A percentile compares a stretch with the other conserved stretches of the same genome.
These are phyloP conservation scores for Halcyon chelicuti DNA, from an alignment of 2,797 vertebrate species.

Conservation along the genomic window DNA sequence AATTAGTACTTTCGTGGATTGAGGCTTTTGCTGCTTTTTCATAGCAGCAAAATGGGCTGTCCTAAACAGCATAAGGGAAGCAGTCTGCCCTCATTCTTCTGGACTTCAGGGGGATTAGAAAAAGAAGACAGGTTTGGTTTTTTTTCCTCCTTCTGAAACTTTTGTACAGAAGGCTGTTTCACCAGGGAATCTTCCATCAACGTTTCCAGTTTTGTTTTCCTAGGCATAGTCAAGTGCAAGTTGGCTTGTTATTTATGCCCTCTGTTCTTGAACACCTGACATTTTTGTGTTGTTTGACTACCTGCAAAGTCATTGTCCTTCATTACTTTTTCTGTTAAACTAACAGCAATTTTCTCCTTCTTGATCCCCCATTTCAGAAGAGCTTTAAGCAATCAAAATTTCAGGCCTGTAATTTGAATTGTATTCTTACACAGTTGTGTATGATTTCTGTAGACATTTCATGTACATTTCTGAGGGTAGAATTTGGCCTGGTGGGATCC, in stretches of 20 bases:
- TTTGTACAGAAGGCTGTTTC: neutral
- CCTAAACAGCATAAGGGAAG: neutral
- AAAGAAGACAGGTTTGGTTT: neutral
- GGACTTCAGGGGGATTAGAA: neutral
- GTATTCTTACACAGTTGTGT: neutral
- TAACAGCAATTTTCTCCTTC: neutral
- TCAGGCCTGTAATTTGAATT: neutral
- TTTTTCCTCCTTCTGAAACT: neutral
- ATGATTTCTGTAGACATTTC: neutral
- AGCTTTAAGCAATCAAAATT: neutral
- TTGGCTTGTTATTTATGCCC: neutral
- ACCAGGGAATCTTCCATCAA: neutral
- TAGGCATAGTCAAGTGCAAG: neutral
- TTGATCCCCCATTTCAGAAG: neutral
- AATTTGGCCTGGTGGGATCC: neutral
- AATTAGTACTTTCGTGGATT: neutral
- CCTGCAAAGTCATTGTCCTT: neutral
- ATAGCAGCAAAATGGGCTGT: accelerated
- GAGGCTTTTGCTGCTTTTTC: neutral
- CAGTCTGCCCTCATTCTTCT: neutral
- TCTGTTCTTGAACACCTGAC: neutral
- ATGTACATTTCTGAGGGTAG: neutral
- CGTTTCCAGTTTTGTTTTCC: neutral
- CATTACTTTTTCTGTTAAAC: neutral
- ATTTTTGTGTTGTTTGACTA: neutral